Conservation (phyloP, 37 sponge, comb jelly and placozoan species). For the Mnemiopsis leidyi region DNA sequence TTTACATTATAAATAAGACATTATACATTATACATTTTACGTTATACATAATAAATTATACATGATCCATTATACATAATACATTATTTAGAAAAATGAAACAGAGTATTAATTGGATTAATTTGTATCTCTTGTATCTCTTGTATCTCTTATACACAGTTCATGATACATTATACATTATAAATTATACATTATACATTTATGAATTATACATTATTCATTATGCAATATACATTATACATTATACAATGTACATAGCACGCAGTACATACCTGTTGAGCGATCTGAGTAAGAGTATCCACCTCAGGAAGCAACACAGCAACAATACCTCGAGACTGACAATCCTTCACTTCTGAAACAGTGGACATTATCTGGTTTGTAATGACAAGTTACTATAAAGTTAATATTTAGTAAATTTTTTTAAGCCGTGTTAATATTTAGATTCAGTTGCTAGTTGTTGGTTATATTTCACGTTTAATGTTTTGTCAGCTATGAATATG, state of each 20-base stretch:
- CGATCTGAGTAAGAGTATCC: neutral
- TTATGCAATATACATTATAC: neutral
- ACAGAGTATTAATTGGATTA: too few relatives aligned
- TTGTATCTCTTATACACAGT: too few relatives aligned
- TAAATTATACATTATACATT: neutral
- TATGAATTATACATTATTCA: neutral
- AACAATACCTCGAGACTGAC: neutral
- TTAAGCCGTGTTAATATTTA: too few relatives aligned
- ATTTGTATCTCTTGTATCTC: too few relatives aligned
- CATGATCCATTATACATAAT: neutral
- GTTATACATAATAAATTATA: neutral
- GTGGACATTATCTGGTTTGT: too few relatives aligned
- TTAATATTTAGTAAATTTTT: too few relatives aligned
- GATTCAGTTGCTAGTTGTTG: too few relatives aligned
- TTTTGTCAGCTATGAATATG: too few relatives aligned
- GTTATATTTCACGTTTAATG: too few relatives aligned
- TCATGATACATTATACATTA: too few relatives aligned
- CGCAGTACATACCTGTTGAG: slow-evolving; percentile 1
- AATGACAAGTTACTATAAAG: too few relatives aligned
- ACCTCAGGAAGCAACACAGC: slow-evolving; percentile 13
- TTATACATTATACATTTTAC: neutral
- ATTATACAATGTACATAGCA: neutral
- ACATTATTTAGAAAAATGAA: too few relatives aligned
- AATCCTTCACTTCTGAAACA: slow-evolving; percentile 1
- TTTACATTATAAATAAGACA: neutral